Conservation (phyloP, 2,113 vertebrate genomes). For the Macrotis lagotis region DNA sequence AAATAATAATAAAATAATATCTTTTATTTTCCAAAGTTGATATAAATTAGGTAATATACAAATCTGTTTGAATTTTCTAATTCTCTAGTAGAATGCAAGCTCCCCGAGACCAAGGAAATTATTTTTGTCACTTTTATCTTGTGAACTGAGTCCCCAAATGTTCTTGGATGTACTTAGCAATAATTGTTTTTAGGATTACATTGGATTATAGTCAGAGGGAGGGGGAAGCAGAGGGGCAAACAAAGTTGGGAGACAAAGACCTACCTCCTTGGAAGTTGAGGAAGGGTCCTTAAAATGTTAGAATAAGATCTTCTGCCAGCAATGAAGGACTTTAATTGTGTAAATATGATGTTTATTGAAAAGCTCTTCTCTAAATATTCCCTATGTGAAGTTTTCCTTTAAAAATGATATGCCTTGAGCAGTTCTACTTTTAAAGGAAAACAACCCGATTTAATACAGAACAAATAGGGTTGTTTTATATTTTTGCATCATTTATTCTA, state of each 20-base stretch:
- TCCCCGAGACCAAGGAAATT: background rate
- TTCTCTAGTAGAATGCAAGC: background rate
- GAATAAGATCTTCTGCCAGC: background rate
- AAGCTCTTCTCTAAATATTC: constrained; percentile 60
- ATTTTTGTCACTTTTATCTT: background rate
- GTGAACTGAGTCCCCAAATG: background rate
- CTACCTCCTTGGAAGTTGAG: background rate
- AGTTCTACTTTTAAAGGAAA: constrained; percentile 52
- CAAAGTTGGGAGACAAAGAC: rapidly evolving
- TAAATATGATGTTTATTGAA: background rate
- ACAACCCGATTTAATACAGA: constrained; percentile 43
- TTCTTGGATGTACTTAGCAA: background rate
- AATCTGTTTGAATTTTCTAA: background rate
- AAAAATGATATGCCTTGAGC: constrained; percentile 30
- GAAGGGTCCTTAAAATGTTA: background rate
- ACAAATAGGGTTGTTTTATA: constrained; percentile 45
- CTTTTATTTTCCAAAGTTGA: background rate
- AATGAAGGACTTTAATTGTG: background rate
- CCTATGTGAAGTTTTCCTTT: background rate
- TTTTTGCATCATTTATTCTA: constrained; percentile 72
- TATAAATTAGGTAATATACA: background rate
- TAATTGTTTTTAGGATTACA: background rate
- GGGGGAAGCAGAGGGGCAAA: no score
- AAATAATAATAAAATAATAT: background rate
- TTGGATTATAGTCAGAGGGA: background rate